Evolutionary conservation across 2,888 invertebrate genomes (phyloP), one percentile per base, ranked within the genome.

Genomic region (Brachyptera putata): DNA sequence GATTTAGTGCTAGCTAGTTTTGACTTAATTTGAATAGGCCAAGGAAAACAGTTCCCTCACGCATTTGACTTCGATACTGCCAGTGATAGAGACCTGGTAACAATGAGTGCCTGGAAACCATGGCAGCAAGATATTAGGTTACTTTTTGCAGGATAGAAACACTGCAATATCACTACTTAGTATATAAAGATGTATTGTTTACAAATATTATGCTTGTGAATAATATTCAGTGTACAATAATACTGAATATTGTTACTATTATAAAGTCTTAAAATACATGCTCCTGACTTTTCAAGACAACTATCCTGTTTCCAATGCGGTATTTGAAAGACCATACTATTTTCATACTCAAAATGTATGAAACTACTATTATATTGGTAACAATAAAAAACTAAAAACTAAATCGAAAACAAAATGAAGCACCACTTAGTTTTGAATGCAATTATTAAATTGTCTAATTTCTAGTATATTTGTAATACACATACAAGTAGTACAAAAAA

Each of bases 371-470:
- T 58, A 64, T 63, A 64, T 60, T 58, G 60, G 57, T 63, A 66
- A 65, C 60, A 59, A 64, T 64, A 62, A 62, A 63, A 63, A 65
- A 63, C 59, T 61, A 64, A 64, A 62, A 61, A 64, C 62, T 62
- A 64, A 64, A n/a, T n/a, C n/a, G 57, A 56, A 65, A 61, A 60
- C 60, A 64, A 65, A 66, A 64, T 63, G 65, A 65, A 65, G 65
- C 65, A 65, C 65, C 65, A 65, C 62, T 53, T 60, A 65, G 59
- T 63, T 65, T 65, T 65, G 60, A 64, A 64, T 62, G 63, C 60
- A 61, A 62, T 61, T 64, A 63, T 57, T 49, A 46, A 21, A 56
- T 50, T 55, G 48, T 56, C 59, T 63, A 61, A 39, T 58, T 55
- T 34, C 49, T 58, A 58, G 25, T 36, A 58, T 49, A 50, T n/a